Base-by-base conservation (phyloP, 1,140 invertebrate species). In the Drosophila melanica region DNA sequence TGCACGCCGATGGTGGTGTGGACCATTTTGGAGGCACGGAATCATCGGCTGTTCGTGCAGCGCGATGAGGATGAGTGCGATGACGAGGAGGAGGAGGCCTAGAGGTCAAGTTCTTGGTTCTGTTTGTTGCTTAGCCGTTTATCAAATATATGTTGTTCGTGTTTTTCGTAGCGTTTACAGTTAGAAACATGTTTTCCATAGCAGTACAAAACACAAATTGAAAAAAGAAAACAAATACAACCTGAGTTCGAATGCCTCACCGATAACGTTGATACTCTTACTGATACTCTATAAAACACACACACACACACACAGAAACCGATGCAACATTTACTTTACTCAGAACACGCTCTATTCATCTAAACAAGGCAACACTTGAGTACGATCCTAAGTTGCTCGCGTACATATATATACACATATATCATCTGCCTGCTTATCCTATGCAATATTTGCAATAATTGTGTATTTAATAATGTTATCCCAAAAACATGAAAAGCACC, bases 1-100 rank as follows among this genome's bases (percentile, higher is more conserved):
- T 94, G 95, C 59, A 90, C 95, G 37, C 95, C 95, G 3, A 85
- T 95, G 16, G 90, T 95, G 4, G 90, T 92, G 4, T 92, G 90
- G 86, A 75, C 67, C 53, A 70, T 92, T 2, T 60, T 92, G 6
- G 90, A 91, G 66, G 80, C 84, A 9, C 76, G 87, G 0, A 81
- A 91, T 53, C 81, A 90, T 69, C 79, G 82, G 8, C 23, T 86
- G 33, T 91, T 90, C 30, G 79, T 90, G 8, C 76, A 75, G 58
- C 69, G 69, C 33, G 82, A 90, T 7, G 79, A 79, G n/a, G 82
- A 79, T 44, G 78, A 87, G 44, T 75, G 78, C 41, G 82, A 35
- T 3, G 33, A 35, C 9, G 33, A 35, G 33, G 30, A 70, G 65
- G 33, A 70, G 65, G 75, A 73, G 47, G 75, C 82, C 60, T 86